These are phyloP conservation scores for Machimus rusticus DNA, from an alignment of 2,888 invertebrate genomes.

Conservation along the genomic window DNA sequence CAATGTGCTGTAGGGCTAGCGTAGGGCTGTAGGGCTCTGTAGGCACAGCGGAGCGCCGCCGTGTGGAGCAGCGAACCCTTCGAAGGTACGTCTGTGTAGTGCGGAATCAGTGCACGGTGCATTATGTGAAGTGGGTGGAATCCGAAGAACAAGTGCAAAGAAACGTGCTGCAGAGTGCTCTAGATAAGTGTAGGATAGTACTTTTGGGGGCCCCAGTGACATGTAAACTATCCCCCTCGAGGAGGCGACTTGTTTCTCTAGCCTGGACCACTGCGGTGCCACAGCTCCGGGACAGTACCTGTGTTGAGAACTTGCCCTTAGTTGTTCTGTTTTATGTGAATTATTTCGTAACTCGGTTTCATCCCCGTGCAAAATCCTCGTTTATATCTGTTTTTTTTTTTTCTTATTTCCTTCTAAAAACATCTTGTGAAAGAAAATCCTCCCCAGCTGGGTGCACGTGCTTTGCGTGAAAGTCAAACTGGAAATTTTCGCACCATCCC, in stretches of 20 bases:
- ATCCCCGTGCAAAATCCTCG: neutral
- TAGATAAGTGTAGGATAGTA: neutral
- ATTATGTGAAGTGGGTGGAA: constrained; percentile 23
- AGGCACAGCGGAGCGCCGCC: neutral
- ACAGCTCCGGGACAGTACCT: neutral
- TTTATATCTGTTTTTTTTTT: neutral
- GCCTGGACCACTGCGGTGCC: neutral
- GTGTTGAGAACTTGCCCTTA: neutral
- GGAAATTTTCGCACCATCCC: neutral
- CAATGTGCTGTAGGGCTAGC: neutral
- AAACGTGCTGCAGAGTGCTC: neutral
- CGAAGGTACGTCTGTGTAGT: constrained; percentile 4
- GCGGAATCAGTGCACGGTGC: constrained; percentile 37
- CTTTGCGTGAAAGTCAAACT: constrained; percentile 1
- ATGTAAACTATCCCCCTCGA: neutral
- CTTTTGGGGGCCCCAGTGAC: neutral
- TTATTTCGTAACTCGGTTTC: neutral
- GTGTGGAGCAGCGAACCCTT: neutral
- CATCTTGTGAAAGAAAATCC: neutral
- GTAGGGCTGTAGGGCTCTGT: neutral
- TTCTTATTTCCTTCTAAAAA: neutral
- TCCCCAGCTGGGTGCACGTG: neutral
- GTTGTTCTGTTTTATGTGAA: neutral
- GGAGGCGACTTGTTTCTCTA: neutral
- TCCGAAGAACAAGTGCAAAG: constrained; percentile 30